A percentile compares a stretch with the other conserved stretches of the same genome.
Evolutionary conservation across 2,113 vertebrate genomes (phyloP).

Genomic region (Pampusana beccarii): DNA sequence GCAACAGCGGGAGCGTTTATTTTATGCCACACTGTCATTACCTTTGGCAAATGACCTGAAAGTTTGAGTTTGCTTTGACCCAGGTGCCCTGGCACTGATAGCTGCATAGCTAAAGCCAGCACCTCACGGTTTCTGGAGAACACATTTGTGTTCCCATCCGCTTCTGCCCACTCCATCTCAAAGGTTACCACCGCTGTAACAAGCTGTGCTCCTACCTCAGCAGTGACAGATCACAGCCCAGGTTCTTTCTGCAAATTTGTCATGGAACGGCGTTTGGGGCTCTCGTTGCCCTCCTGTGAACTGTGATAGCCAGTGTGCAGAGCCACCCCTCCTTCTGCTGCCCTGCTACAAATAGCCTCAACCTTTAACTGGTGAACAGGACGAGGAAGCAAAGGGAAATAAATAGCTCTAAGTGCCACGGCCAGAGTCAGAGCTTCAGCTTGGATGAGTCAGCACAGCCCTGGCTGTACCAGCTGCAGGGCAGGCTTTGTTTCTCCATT

Average conservation of each 20-base stretch:
- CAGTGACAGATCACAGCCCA: background rate
- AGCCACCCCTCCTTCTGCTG: background rate
- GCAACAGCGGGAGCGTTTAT: background rate
- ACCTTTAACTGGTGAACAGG: background rate
- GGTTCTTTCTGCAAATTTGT: background rate
- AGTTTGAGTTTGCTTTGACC: background rate
- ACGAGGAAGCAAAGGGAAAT: background rate
- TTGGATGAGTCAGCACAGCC: background rate
- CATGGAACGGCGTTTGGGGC: background rate
- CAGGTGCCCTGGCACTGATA: background rate
- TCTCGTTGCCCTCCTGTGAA: background rate
- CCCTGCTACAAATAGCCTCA: conserved; percentile 8
- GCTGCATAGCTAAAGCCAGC: background rate
- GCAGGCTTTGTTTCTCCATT: background rate
- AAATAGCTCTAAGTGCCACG: background rate
- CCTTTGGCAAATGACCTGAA: background rate
- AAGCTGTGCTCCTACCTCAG: background rate
- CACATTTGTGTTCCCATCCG: too few relatives aligned
- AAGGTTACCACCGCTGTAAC: background rate
- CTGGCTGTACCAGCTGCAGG: background rate
- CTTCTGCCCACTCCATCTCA: background rate
- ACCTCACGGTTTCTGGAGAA: background rate
- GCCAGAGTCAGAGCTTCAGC: background rate
- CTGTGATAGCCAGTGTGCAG: rapidly evolving
- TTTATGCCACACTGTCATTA: background rate